Conservation (phyloP, 2,797 vertebrate species). For the Yasuhikotakia modesta region DNA sequence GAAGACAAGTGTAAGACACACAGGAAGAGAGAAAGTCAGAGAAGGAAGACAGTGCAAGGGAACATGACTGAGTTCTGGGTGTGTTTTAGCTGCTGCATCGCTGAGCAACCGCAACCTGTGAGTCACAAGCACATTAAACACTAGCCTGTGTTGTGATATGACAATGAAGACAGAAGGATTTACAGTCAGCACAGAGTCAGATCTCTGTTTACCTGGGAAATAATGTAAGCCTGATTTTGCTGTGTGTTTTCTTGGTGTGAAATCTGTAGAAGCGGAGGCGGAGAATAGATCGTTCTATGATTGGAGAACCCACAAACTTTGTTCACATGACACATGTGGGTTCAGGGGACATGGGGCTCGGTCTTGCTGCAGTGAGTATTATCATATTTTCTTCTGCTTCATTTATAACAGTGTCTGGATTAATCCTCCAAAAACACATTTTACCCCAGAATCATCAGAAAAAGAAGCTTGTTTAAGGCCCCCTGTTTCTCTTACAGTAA, state of each 20-base stretch:
- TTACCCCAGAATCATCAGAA: no score
- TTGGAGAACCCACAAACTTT: conserved; percentile 81
- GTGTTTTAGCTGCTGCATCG: conserved; percentile 92
- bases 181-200: background rate
- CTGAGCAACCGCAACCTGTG: conserved; percentile 88
- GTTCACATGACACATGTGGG: conserved; percentile 80
- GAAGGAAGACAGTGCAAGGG: conserved; percentile 73
- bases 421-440: background rate
- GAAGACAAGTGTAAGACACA: conserved; percentile 62
- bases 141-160: background rate
- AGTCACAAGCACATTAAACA: conserved; percentile 62
- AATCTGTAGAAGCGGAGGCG: conserved; percentile 72
- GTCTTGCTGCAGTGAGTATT: conserved; percentile 71
- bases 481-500: background rate
- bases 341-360: conserved; percentile 71
- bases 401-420: background rate
- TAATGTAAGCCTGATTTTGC: no score
- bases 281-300: conserved; percentile 79
- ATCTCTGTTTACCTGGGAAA: background rate
- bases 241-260: background rate
- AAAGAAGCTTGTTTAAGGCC: no score
- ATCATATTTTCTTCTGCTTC: background rate
- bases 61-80: conserved; percentile 91
- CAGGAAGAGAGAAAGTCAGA: conserved; percentile 63
- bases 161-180: background rate